Conservation (phyloP, 2,113 vertebrate genomes). For the Boulengeromyrus knoepffleri region DNA sequence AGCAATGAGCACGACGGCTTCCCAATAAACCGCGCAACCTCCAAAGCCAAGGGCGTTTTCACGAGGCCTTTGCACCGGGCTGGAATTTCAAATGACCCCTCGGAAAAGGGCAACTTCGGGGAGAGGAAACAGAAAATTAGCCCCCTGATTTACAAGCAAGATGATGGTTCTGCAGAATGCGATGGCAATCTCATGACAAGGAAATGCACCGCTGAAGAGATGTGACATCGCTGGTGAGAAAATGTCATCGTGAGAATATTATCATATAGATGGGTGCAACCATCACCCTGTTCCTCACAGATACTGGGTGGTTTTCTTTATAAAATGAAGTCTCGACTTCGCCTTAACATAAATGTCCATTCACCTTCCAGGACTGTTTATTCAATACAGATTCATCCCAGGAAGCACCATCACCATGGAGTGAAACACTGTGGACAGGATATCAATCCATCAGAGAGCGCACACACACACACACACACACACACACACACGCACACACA, state of each 20-base stretch:
- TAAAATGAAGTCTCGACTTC: background rate
- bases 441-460: background rate
- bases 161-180: background rate
- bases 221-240: background rate
- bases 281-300: background rate
- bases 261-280: background rate
- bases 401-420: background rate
- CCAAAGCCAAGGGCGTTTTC: background rate
- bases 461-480: background rate
- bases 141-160: background rate
- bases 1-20: background rate
- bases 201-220: background rate
- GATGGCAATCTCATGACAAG: background rate
- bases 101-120: background rate
- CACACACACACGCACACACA: background rate
- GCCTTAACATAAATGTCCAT: background rate
- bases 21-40: constrained; percentile 7
- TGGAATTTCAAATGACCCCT: constrained; percentile 9
- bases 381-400: background rate
- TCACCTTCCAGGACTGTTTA: background rate
- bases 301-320: background rate
- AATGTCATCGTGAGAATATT: background rate
- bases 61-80: background rate
- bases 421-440: background rate
- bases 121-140: constrained; percentile 17